phyloP scores from a whole-genome alignment of 2,113 vertebrate species.

The Sapayoa aenigma region DNA sequence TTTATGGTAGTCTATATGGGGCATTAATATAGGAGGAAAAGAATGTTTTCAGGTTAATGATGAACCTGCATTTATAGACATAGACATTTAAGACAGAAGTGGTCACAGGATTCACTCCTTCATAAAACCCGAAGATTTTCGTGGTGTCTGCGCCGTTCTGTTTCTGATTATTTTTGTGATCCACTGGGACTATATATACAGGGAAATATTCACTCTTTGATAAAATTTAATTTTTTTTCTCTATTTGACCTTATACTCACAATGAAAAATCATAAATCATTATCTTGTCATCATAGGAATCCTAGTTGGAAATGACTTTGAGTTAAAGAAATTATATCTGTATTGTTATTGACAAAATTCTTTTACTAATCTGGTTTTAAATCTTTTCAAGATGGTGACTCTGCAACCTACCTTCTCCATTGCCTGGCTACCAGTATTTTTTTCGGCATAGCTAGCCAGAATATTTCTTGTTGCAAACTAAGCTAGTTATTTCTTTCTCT shows the following conservation, averaged over 20 bases:
- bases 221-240: not conserved
- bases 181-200: not conserved
- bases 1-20: not conserved
- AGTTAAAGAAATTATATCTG: not conserved
- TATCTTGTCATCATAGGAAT: not conserved
- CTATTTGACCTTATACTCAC: not conserved
- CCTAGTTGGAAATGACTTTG: not conserved
- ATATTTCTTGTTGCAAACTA: not conserved
- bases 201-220: not conserved
- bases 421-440: not conserved
- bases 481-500: not conserved
- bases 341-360: not conserved
- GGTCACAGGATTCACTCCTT: not conserved
- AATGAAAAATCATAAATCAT: not conserved
- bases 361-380: not conserved
- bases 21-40: not conserved
- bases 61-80: not conserved
- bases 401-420: not conserved
- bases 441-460: not conserved
- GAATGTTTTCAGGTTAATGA: not conserved
- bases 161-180: not conserved
- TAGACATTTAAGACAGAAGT: not conserved
- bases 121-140: not conserved
- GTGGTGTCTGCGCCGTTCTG: not conserved
- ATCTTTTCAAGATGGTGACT: not conserved